These are phyloP conservation scores for Myotis daubentonii DNA, from an alignment of 2,797 vertebrate genomes.

Conservation along the genomic window DNA sequence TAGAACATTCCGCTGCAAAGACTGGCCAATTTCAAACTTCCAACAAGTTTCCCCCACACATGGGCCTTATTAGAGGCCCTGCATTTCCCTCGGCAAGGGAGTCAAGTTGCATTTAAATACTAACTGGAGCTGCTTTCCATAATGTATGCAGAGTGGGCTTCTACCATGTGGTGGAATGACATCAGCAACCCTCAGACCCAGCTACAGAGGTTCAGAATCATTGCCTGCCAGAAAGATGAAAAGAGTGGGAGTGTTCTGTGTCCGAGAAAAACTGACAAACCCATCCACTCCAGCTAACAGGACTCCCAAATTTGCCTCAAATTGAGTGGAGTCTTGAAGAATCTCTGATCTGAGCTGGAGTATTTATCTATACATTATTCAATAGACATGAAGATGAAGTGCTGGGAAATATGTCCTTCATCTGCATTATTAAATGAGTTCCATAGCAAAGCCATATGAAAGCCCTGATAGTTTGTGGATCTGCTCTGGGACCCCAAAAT, in stretches of 20 bases:
- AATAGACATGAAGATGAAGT: neutral
- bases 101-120: conserved; percentile 66
- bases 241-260: neutral
- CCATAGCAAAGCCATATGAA: neutral
- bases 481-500: neutral
- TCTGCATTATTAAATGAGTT: neutral
- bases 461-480: neutral
- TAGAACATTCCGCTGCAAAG: conserved; percentile 29
- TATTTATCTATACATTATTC: neutral
- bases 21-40: conserved; percentile 67
- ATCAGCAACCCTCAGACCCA: conserved; percentile 10
- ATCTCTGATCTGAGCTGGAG: neutral
- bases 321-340: neutral
- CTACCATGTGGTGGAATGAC: conserved; percentile 59
- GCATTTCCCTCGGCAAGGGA: conserved; percentile 54
- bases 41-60: conserved; percentile 69
- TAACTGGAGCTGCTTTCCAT: conserved; percentile 62
- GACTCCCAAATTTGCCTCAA: neutral
- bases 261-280: neutral
- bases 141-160: conserved; percentile 57
- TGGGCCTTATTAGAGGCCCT: conserved; percentile 73
- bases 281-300: conserved; percentile 1
- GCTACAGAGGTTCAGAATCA: conserved; percentile 58
- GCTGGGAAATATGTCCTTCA: neutral
- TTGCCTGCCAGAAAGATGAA: conserved; percentile 52